These are phyloP conservation scores for Pygoscelis antarcticus DNA, from an alignment of 2,113 vertebrate species.

Conservation along the genomic window DNA sequence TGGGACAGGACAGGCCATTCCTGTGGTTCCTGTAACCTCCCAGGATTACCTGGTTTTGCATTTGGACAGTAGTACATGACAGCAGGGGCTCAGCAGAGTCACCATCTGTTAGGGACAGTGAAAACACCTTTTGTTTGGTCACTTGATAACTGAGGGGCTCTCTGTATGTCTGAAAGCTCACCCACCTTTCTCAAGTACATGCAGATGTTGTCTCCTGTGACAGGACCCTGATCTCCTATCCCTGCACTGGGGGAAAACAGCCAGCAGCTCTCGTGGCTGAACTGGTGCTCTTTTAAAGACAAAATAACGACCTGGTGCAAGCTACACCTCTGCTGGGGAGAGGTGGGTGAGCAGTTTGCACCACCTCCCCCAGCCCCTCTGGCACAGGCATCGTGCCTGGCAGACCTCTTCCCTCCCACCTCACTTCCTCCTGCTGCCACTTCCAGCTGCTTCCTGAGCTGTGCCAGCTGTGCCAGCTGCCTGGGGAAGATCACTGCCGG, in stretches of 20 bases:
- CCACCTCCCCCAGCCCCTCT: too few species aligned
- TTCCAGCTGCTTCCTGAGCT: neutral
- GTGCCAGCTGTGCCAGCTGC: neutral
- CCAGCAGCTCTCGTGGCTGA: neutral
- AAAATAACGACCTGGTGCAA: neutral
- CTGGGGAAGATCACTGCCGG: neutral
- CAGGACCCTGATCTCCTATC: too few species aligned
- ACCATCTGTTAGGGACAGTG: too few species aligned
- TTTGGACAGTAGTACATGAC: fast-evolving
- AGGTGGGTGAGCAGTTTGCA: neutral
- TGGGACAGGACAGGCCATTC: too few species aligned
- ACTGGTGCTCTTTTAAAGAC: fast-evolving
- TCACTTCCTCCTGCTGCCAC: neutral
- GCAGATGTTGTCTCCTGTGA: fast-evolving
- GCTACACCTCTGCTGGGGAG: neutral
- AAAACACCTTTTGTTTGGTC: neutral
- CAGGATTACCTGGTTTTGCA: neutral
- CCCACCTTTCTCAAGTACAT: too few species aligned
- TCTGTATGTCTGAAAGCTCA: neutral
- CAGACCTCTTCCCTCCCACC: neutral
- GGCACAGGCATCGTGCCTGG: fast-evolving
- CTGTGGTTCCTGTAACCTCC: too few species aligned
- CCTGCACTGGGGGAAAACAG: neutral
- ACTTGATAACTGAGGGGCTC: too few species aligned
- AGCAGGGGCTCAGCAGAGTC: too few species aligned